Conservation (phyloP, 2,888 invertebrate species). For the Epinotia brunnichana region DNA sequence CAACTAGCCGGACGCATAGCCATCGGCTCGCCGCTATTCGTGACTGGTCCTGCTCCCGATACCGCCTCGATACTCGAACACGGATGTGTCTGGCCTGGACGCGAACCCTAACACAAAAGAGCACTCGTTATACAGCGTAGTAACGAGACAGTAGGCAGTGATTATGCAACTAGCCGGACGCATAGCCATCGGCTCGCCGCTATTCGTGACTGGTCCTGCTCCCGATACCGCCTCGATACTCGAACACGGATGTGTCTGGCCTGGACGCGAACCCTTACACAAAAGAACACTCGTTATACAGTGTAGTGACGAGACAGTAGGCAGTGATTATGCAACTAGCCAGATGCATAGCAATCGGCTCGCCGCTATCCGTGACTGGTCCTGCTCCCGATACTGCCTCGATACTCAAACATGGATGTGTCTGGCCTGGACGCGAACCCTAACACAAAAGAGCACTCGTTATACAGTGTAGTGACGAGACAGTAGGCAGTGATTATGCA, state of each 20-base stretch:
- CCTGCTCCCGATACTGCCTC: no score
- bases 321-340: no score
- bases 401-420: no score
- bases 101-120: conserved; percentile 43
- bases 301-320: no score
- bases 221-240: conserved; percentile 53
- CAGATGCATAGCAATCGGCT: no score
- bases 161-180: conserved; percentile 78
- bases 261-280: conserved; percentile 48
- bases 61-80: conserved; percentile 53
- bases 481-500: no score
- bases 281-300: neutral
- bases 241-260: conserved; percentile 60
- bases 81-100: conserved; percentile 58
- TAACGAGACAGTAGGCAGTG: conserved; percentile 55
- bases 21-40: conserved; percentile 62
- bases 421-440: no score
- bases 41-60: conserved; percentile 67
- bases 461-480: no score
- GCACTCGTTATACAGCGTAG: neutral
- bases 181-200: conserved; percentile 62
- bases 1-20: conserved; percentile 77
- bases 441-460: no score
- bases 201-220: conserved; percentile 70
- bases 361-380: no score